These are phyloP conservation scores for Netelia virgata DNA, from an alignment of 2,888 invertebrate genomes.

Conservation along the genomic window DNA sequence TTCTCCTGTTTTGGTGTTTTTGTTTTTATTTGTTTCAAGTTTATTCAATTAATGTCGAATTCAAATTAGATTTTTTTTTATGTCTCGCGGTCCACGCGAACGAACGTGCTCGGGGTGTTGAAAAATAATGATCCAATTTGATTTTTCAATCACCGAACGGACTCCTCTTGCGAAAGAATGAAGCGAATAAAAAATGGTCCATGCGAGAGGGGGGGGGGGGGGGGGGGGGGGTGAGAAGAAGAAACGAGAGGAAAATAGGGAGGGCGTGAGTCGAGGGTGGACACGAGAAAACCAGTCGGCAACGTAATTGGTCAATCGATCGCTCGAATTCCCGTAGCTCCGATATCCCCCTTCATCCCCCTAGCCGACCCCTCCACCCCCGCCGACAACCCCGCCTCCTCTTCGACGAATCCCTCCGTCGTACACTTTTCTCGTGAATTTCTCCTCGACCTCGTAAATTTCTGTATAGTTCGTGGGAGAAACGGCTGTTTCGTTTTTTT, in stretches of 20 bases:
- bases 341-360: conserved; percentile 22
- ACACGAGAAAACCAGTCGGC: conserved; percentile 40
- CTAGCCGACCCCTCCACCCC: too few species aligned
- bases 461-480: conserved; percentile 43
- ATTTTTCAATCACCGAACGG: neutral
- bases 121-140: neutral
- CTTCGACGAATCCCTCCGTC: conserved; percentile 62
- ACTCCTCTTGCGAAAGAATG: neutral
- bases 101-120: neutral
- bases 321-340: conserved; percentile 65
- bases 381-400: too few species aligned
- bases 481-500: conserved; percentile 35
- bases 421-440: conserved; percentile 47
- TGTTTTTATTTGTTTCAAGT: conserved; percentile 6
- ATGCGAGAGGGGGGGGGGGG: neutral
- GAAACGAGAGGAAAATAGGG: conserved; percentile 1
- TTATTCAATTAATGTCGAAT: neutral
- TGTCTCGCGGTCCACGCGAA: neutral
- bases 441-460: conserved; percentile 47
- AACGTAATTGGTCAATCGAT: conserved; percentile 73
- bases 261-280: conserved; percentile 52
- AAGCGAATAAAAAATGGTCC: neutral
- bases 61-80: neutral
- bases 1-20: too few species aligned
- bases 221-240: neutral